Evolutionary conservation across 2,888 invertebrate genomes (phyloP).

Genomic region (Drosophila trichaetosa): DNA sequence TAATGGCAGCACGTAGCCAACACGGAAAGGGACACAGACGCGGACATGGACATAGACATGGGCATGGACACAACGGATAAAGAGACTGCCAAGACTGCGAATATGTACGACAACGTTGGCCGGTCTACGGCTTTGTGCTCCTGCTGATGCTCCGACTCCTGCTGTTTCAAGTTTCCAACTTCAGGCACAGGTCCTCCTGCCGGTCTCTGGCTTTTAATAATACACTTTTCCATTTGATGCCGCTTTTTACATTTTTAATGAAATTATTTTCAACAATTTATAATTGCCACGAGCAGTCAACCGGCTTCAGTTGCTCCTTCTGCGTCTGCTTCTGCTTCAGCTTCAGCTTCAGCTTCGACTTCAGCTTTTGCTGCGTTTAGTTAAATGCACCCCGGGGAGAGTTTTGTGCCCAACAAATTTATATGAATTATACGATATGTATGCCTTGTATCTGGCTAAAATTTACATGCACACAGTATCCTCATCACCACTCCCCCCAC

Average conservation of each 20-base stretch:
- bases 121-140: conserved; percentile 5
- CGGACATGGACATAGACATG: neutral
- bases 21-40: conserved; percentile 12
- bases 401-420: conserved; percentile 70
- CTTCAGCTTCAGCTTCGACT: neutral
- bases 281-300: conserved; percentile 74
- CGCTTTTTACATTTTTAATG: conserved; percentile 80
- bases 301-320: conserved; percentile 23
- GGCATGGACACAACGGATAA: conserved; percentile 20
- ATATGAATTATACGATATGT: conserved; percentile 64
- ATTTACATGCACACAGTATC: conserved; percentile 21
- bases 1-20: conserved; percentile 68
- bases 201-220: conserved; percentile 51
- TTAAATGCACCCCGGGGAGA: conserved; percentile 76
- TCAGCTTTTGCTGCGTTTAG: conserved; percentile 54
- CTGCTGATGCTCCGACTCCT: neutral
- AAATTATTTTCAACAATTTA: conserved; percentile 81
- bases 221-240: conserved; percentile 64
- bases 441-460: conserved; percentile 29
- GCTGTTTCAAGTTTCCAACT: conserved; percentile 7
- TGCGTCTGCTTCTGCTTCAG: conserved; percentile 7
- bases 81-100: conserved; percentile 13
- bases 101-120: conserved; percentile 38
- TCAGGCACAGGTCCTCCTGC: conserved; percentile 1
- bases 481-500: neutral